phyloP scores from a whole-genome alignment of 1,140 invertebrate genomes.

The Rhopalosiphum maidis region DNA sequence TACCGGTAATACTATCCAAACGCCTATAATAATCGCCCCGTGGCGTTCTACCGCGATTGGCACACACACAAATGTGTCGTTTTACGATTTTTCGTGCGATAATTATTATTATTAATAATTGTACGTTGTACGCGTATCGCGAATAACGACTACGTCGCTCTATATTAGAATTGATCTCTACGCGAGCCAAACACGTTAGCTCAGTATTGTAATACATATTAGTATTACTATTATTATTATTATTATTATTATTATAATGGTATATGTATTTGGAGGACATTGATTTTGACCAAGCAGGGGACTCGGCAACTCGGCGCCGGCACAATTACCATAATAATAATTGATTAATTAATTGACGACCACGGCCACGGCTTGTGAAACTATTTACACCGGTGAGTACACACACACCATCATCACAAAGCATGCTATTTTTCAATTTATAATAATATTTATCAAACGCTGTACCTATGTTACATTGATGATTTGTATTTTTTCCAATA shows the following conservation, averaged over 20 bases:
- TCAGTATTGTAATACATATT: background rate
- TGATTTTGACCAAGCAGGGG: slow-evolving; percentile 43
- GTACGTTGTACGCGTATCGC: background rate
- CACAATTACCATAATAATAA: slow-evolving; percentile 49
- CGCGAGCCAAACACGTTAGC: background rate
- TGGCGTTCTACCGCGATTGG: background rate
- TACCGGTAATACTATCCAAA: background rate
- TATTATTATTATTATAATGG: background rate
- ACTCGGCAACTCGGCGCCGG: slow-evolving; percentile 29
- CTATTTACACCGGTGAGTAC: slow-evolving; percentile 39
- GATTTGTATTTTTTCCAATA: background rate
- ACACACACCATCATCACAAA: background rate
- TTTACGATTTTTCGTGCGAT: background rate
- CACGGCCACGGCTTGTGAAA: slow-evolving; percentile 46
- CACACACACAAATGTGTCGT: background rate
- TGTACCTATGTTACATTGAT: background rate
- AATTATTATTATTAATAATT: slow-evolving; percentile 9
- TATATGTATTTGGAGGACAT: slow-evolving; percentile 44
- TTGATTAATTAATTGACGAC: slow-evolving; percentile 53
- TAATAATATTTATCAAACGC: background rate
- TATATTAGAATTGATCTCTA: background rate
- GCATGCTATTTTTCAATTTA: background rate
- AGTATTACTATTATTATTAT: too few species aligned
- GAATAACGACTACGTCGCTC: background rate
- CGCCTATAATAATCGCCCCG: background rate